A percentile compares a stretch with the other conserved stretches of the same genome.
These are phyloP conservation scores for Didymodactylos carnosus DNA, from an alignment of 2,888 invertebrate genomes.

Conservation along the genomic window DNA sequence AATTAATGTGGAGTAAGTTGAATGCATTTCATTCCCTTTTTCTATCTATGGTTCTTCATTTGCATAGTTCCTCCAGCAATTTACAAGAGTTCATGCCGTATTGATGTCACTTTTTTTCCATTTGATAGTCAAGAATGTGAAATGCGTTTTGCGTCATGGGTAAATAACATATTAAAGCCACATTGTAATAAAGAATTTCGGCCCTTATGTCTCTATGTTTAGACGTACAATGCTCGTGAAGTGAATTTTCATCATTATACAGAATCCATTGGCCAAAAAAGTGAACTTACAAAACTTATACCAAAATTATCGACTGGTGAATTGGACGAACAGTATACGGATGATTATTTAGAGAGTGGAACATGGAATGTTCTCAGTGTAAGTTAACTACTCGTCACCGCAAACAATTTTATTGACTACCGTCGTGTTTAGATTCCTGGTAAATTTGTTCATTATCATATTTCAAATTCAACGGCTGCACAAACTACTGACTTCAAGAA, in stretches of 20 bases:
- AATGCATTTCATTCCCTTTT: too few species aligned
- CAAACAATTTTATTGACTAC: not conserved
- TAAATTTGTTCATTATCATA: not conserved
- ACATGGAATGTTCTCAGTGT: conserved; percentile 42
- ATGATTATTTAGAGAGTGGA: conserved; percentile 13
- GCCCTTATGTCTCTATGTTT: too few species aligned
- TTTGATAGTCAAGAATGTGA: conserved; percentile 67
- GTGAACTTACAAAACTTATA: not conserved
- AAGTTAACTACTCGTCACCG: not conserved
- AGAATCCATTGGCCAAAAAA: not conserved
- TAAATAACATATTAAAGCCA: too few species aligned
- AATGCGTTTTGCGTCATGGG: conserved; percentile 14
- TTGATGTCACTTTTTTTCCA: conserved; percentile 14
- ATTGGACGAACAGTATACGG: not conserved
- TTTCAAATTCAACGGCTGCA: too few species aligned
- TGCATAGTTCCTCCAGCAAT: conserved; percentile 13
- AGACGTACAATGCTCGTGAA: conserved; percentile 5
- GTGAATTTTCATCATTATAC: conserved; percentile 4
- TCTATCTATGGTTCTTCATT: too few species aligned
- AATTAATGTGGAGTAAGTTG: too few species aligned
- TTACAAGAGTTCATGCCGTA: conserved; percentile 11
- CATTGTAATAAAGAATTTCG: too few species aligned
- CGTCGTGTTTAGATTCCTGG: not conserved
- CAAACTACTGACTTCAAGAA: too few species aligned
- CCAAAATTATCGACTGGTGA: not conserved